phyloP scores from a whole-genome alignment of 2,797 vertebrate species.

The Sebastes trivittatus region DNA sequence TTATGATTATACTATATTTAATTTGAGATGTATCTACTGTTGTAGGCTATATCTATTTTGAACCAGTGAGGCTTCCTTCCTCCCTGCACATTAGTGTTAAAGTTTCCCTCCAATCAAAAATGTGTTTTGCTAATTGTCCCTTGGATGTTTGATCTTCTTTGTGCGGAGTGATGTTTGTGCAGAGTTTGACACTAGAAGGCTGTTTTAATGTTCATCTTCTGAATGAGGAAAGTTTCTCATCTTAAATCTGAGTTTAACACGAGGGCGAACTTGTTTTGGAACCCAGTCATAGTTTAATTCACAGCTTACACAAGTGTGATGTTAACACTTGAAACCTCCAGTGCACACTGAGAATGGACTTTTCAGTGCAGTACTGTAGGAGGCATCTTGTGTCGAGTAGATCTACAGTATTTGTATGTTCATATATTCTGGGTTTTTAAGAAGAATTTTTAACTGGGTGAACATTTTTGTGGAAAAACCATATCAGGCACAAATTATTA shows the following conservation, averaged over 20 bases:
- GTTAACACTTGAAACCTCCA: not conserved
- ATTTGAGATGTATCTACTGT: not conserved
- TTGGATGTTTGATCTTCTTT: not conserved
- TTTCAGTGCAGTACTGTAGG: not conserved
- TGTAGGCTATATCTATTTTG: not conserved
- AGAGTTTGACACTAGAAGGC: not conserved
- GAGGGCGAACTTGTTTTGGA: too few species aligned
- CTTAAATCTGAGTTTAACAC: not conserved
- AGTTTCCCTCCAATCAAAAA: not conserved
- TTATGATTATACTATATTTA: not conserved
- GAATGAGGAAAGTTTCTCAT: not conserved
- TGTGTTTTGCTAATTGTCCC: not conserved
- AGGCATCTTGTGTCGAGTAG: not conserved
- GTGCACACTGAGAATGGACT: not conserved
- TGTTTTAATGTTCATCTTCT: not conserved
- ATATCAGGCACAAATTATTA: not conserved
- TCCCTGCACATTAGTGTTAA: not conserved
- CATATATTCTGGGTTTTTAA: not conserved
- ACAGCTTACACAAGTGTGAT: not conserved
- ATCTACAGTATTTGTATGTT: not conserved
- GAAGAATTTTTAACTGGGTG: too few species aligned
- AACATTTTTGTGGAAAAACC: accelerated
- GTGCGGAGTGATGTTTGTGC: not conserved
- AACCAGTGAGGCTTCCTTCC: not conserved
- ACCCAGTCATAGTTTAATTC: not conserved